These are phyloP conservation scores for Umimayanthus kanabou DNA, from an alignment of 92 coral and sea anemone genomes.

Conservation along the genomic window DNA sequence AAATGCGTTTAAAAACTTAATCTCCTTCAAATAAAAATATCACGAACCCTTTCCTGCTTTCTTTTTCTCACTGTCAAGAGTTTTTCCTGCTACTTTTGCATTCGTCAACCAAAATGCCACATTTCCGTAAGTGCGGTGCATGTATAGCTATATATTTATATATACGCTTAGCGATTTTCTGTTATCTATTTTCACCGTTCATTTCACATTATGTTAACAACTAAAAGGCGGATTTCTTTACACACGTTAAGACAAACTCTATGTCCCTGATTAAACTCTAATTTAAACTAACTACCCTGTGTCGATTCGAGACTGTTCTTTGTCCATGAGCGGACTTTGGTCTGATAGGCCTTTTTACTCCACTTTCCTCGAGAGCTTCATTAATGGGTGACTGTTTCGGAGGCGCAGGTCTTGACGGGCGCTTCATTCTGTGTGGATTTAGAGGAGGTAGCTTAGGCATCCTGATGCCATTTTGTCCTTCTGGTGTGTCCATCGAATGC, in stretches of 20 bases:
- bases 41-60: neutral
- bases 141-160: too few relatives aligned
- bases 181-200: neutral
- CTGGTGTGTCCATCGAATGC: constrained; percentile 12
- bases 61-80: neutral
- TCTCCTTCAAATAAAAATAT: neutral
- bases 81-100: neutral
- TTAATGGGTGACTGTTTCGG: constrained; percentile 53
- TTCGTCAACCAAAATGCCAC: neutral
- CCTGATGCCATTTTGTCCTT: neutral
- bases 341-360: constrained; percentile 49
- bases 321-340: constrained; percentile 83
- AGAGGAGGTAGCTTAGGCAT: constrained; percentile 42
- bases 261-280: neutral
- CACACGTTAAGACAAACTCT: neutral
- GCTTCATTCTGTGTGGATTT: constrained; percentile 52
- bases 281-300: constrained; percentile 54
- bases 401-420: constrained; percentile 64
- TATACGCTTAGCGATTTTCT: neutral
- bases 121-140: neutral
- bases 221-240: neutral
- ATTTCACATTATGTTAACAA: neutral
- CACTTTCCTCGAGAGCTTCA: constrained; percentile 43
- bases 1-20: neutral
- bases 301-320: constrained; percentile 60